A percentile compares a stretch with the other conserved stretches of the same genome.
Conservation (phyloP, 2,797 vertebrate genomes). For the Arnoldichthys spilopterus region DNA sequence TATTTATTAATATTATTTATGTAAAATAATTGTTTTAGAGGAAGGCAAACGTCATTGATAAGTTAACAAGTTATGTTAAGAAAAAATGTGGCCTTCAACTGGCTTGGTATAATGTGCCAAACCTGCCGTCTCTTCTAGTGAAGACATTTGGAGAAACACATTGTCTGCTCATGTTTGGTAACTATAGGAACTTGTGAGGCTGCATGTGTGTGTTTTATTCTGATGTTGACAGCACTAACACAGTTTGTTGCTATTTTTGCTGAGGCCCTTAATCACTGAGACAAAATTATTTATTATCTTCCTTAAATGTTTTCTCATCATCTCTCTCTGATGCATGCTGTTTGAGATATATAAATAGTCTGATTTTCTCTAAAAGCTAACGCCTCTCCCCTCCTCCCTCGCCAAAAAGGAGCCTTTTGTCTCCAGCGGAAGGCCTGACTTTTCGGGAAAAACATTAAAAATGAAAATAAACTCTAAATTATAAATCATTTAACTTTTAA, state of each 20-base stretch:
- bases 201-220: not conserved
- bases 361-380: not conserved
- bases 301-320: conserved; percentile 1
- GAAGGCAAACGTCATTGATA: too few relatives aligned
- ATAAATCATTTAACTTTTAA: conserved; percentile 15
- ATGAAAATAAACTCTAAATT: conserved; percentile 16
- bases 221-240: not conserved
- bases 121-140: too few relatives aligned
- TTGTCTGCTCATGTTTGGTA: too few relatives aligned
- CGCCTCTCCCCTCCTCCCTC: not conserved
- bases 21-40: too few relatives aligned
- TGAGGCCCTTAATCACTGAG: conserved; percentile 4
- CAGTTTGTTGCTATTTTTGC: conserved; percentile 11
- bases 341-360: conserved; percentile 10
- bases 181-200: not conserved
- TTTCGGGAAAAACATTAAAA: not conserved
- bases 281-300: conserved; percentile 23
- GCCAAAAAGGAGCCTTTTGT: not conserved
- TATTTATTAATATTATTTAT: too few relatives aligned
- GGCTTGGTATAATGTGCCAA: too few relatives aligned
- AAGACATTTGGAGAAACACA: too few relatives aligned
- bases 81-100: too few relatives aligned
- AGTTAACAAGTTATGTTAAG: too few relatives aligned
- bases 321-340: not conserved
- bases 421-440: not conserved